A percentile compares a stretch with the other conserved stretches of the same genome.
phyloP scores from a whole-genome alignment of 2,113 vertebrate genomes.

The Cyanoliseus patagonus region DNA sequence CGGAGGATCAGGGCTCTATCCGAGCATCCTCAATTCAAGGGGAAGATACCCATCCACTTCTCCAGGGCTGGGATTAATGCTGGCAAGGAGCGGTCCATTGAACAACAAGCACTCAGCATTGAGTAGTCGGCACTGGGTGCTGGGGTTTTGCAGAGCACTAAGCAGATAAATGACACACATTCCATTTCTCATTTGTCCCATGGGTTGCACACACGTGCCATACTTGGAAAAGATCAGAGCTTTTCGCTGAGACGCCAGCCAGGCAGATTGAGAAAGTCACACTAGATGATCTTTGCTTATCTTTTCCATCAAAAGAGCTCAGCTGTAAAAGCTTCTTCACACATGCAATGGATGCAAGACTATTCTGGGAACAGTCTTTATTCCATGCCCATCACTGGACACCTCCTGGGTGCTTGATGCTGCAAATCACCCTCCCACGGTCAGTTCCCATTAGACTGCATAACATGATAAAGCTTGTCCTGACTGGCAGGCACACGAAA shows the following conservation, averaged over 20 bases:
- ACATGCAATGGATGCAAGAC: neutral
- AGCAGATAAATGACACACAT: constrained; percentile 58
- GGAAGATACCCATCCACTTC: neutral
- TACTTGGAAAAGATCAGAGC: constrained; percentile 7
- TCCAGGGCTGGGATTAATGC: neutral
- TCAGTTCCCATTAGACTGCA: neutral
- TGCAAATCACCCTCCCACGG: neutral
- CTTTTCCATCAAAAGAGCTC: neutral
- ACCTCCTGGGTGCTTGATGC: neutral
- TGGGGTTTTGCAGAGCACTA: constrained; percentile 5
- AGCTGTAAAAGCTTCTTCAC: constrained; percentile 29
- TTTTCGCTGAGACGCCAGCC: constrained; percentile 24
- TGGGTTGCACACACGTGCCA: neutral
- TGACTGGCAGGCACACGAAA: neutral
- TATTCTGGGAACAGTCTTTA: neutral
- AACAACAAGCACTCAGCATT: neutral
- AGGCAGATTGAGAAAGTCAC: constrained; percentile 13
- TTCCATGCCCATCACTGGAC: neutral
- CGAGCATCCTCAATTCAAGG: neutral
- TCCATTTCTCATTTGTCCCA: constrained; percentile 19
- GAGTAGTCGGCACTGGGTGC: neutral
- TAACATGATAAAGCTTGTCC: neutral
- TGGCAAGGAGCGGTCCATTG: neutral
- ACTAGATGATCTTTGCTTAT: constrained; percentile 5
- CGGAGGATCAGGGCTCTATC: neutral